Conservation (phyloP, 2,797 vertebrate genomes). For the Sebastes baramenuke region DNA sequence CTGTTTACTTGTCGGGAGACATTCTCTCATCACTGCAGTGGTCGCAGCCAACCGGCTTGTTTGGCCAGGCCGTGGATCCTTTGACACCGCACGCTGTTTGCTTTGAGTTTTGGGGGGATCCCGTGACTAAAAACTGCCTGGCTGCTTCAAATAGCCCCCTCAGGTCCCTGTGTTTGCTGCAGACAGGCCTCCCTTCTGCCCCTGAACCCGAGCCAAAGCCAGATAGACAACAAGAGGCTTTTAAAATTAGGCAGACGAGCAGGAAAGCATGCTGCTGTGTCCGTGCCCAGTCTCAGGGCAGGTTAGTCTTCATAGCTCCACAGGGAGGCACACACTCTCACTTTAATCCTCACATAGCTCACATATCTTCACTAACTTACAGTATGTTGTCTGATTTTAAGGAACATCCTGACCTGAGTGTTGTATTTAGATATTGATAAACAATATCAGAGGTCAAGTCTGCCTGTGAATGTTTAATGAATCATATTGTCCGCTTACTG, state of each 20-base stretch:
- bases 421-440: conserved; percentile 6
- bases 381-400: conserved; percentile 14
- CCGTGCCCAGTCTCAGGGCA: conserved; percentile 28
- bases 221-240: conserved; percentile 43
- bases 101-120: conserved; percentile 53
- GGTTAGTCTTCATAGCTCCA: conserved; percentile 54
- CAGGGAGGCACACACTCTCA: conserved; percentile 55
- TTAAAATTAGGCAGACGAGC: conserved; percentile 42
- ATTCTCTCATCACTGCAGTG: conserved; percentile 60
- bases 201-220: conserved; percentile 38
- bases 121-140: conserved; percentile 55
- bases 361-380: conserved; percentile 57
- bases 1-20: conserved; percentile 68
- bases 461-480: background rate
- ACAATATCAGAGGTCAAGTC: background rate
- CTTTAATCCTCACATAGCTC: conserved; percentile 57
- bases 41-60: conserved; percentile 52
- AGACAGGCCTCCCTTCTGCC: conserved; percentile 47
- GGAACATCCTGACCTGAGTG: conserved; percentile 12
- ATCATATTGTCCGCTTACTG: background rate
- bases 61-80: conserved; percentile 49
- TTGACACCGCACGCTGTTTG: conserved; percentile 55
- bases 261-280: conserved; percentile 36
- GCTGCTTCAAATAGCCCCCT: conserved; percentile 46
- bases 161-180: conserved; percentile 54